These are phyloP conservation scores for Diaprepes abbreviatus DNA, from an alignment of 2,888 invertebrate species.

Conservation along the genomic window DNA sequence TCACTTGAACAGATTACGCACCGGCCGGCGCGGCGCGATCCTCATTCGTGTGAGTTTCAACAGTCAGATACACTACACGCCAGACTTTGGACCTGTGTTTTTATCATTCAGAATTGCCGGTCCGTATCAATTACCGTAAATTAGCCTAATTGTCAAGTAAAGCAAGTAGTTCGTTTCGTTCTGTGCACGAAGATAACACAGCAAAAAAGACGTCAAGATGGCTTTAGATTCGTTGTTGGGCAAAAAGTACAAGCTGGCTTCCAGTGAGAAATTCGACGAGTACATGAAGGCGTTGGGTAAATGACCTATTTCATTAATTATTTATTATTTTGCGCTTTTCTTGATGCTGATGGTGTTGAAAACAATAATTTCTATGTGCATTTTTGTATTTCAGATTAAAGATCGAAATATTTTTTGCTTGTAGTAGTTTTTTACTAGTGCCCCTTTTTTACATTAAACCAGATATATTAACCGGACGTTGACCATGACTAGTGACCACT, in stretches of 20 bases:
- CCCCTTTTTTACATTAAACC: no score
- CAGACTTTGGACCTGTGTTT: constrained; percentile 31
- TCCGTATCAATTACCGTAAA: background rate
- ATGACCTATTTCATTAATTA: constrained; percentile 19
- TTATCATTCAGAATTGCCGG: constrained; percentile 31
- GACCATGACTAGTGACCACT: no score
- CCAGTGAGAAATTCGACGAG: constrained; percentile 89
- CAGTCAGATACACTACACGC: background rate
- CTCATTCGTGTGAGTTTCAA: background rate
- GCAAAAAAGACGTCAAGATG: constrained; percentile 49
- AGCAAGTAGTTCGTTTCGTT: background rate
- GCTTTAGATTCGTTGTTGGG: constrained; percentile 68
- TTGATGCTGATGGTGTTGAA: no score
- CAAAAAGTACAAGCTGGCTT: constrained; percentile 85
- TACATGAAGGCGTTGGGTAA: constrained; percentile 89
- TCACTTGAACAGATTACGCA: background rate
- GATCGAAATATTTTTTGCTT: no score
- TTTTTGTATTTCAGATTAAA: no score
- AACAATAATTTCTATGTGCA: no score
- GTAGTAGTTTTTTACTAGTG: no score
- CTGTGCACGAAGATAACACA: background rate
- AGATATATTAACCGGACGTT: no score
- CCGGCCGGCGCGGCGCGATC: background rate
- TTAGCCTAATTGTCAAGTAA: background rate
- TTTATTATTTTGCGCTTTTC: background rate